phyloP scores from a whole-genome alignment of 2,888 invertebrate species.

The Cheilosia variabilis region DNA sequence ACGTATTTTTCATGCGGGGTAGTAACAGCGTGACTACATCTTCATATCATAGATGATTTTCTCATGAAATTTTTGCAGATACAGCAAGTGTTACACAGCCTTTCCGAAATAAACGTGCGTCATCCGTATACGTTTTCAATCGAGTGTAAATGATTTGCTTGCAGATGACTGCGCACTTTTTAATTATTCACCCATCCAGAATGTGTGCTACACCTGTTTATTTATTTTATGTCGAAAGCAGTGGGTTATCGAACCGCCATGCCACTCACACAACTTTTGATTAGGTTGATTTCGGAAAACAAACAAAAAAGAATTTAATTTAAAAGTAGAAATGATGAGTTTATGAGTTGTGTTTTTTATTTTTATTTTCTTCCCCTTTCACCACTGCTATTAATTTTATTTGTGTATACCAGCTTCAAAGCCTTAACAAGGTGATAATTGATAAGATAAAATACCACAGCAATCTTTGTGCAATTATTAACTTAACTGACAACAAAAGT shows the following conservation, averaged over 20 bases:
- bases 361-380: background rate
- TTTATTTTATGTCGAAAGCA: background rate
- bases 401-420: background rate
- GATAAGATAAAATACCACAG: constrained; percentile 43
- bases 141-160: constrained; percentile 37
- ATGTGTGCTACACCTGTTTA: constrained; percentile 20
- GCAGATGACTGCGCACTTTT: constrained; percentile 51
- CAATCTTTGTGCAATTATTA: constrained; percentile 30
- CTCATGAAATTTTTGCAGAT: constrained; percentile 1
- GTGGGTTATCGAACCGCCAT: background rate
- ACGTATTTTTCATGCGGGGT: background rate
- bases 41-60: background rate
- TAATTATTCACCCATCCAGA: constrained; percentile 34
- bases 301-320: background rate
- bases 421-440: constrained; percentile 33
- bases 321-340: constrained; percentile 2
- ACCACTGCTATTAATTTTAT: constrained; percentile 7
- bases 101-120: constrained; percentile 41
- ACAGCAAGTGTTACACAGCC: constrained; percentile 2
- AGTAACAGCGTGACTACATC: background rate
- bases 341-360: background rate
- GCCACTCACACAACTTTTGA: background rate
- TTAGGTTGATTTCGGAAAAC: constrained; percentile 13
- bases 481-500: constrained; percentile 14
- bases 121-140: constrained; percentile 27